A percentile compares a stretch with the other conserved stretches of the same genome.
Evolutionary conservation across 2,113 vertebrate genomes (phyloP).

Genomic region (Elephas maximus): DNA sequence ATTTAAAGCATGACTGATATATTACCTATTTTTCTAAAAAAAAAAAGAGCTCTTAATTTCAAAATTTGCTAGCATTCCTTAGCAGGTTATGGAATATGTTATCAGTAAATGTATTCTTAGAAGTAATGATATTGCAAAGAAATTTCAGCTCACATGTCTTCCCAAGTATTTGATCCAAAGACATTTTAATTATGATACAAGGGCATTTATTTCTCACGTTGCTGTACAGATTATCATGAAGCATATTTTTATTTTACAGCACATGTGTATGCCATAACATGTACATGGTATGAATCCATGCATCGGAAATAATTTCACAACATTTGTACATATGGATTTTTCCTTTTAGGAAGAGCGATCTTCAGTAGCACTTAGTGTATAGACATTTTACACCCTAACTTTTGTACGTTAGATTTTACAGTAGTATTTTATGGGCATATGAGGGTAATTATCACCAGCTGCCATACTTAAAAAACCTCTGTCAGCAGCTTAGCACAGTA

Average conservation of each 20-base stretch:
- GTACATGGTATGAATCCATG: background rate
- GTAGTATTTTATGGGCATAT: background rate
- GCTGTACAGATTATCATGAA: background rate
- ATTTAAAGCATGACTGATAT: background rate
- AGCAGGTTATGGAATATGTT: background rate
- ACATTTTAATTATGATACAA: background rate
- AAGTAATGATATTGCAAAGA: conserved; percentile 17
- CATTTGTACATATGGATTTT: background rate
- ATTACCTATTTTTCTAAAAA: conserved; percentile 32
- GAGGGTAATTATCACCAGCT: background rate
- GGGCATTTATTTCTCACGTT: background rate
- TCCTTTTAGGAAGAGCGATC: background rate
- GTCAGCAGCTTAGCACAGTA: background rate
- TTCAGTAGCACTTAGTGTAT: background rate
- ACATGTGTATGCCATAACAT: background rate
- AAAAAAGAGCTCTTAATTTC: conserved; percentile 1
- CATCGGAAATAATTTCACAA: background rate
- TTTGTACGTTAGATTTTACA: conserved; percentile 41
- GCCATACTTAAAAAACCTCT: background rate
- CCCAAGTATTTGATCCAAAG: background rate
- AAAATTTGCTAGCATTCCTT: background rate
- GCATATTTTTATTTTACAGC: background rate
- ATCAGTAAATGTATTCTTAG: background rate
- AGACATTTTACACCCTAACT: background rate
- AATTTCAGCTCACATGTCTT: background rate